phyloP scores from a whole-genome alignment of 2,797 vertebrate species.

The Emydoidea blandingii region DNA sequence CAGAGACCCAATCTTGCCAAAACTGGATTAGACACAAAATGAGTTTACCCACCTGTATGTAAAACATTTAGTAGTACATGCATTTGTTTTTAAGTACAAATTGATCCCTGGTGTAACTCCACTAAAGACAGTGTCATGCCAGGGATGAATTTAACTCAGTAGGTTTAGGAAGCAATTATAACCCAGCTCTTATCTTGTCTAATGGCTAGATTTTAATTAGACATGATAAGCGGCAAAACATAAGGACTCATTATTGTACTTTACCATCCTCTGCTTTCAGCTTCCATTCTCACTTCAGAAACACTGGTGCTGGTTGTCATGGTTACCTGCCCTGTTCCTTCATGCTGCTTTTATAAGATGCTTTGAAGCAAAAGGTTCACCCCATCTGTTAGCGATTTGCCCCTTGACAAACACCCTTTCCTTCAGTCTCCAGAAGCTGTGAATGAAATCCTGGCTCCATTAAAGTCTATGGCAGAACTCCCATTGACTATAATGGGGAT shows the following conservation, averaged over 20 bases:
- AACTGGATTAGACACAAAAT: background rate
- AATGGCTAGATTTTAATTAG: background rate
- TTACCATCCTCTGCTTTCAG: background rate
- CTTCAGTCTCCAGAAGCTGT: background rate
- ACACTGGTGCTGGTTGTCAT: constrained; percentile 9
- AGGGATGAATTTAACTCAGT: background rate
- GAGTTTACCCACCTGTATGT: background rate
- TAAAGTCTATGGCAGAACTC: background rate
- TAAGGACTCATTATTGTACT: background rate
- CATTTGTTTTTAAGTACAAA: background rate
- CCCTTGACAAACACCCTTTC: background rate
- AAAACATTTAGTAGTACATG: background rate
- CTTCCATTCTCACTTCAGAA: background rate
- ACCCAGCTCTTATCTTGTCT: background rate
- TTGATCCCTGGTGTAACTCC: fast-evolving
- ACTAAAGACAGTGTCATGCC: background rate
- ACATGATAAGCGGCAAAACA: background rate
- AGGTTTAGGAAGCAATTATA: background rate
- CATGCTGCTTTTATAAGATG: background rate
- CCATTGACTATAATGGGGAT: fast-evolving
- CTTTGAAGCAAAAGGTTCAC: background rate
- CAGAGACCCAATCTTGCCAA: background rate
- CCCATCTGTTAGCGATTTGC: background rate
- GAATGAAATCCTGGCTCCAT: background rate
- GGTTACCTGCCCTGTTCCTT: constrained; percentile 32